Evolutionary conservation across 2,888 invertebrate genomes (phyloP), one percentile per base, ranked within the genome.

Genomic region (Agapostemon virescens): DNA sequence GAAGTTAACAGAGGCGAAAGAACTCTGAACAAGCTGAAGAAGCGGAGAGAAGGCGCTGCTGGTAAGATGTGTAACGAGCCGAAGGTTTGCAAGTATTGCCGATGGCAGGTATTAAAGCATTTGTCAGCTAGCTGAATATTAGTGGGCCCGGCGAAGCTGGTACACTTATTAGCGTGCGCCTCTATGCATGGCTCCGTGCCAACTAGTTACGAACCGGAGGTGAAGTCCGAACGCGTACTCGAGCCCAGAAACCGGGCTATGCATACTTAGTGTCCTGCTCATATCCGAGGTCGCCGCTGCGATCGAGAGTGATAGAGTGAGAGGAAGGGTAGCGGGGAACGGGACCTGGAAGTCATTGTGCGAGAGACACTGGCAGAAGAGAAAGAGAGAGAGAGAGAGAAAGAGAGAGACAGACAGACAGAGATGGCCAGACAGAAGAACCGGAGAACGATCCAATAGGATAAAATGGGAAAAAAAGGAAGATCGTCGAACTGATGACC

Each of bases 81-180:
- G 68, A 70, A 52, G 74, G 73, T 73, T 69, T 74, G 83, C 78
- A 76, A 85, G 87, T 86, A 89, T 90, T 89, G 90, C 82, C 88
- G 88, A 90, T 90, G 91, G 89, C 92, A 90, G 91, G 90, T 90
- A 90, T 92, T 92, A 90, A 90, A 88, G 89, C 91, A 91, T 91
- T 92, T 91, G 90, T 92, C 90, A 91, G 88, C 86, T 84, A 82
- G 80, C 82, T 84, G 90, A 90, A 90, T 91, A 90, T 91, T 90
- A 90, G 90, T 86, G 58, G 58, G 76, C 81, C 80, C 79, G 71
- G 63, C 58, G 83, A 69, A 69, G 64, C 77, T 69, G 82, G 81
- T 86, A 86, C 84, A 84, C 86, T 90, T 90, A 90, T 90, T 91
- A 90, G 88, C 86, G 88, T 76, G 75, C 86, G 84, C 86, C 89